Conservation (phyloP, 1,140 invertebrate species). For the Parapsyche elsis region DNA sequence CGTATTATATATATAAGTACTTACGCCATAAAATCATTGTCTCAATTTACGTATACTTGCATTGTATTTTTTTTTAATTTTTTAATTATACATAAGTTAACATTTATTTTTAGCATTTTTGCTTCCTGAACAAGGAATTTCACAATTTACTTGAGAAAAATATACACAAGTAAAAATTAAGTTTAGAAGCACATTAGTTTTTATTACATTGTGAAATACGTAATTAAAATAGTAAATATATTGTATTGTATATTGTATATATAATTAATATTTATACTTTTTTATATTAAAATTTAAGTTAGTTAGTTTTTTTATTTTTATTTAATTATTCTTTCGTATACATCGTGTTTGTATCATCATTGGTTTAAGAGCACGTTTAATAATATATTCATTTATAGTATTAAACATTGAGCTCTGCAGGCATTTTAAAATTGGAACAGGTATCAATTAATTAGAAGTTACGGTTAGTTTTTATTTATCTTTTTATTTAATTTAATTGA, state of each 20-base stretch:
- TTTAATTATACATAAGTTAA: constrained; percentile 16
- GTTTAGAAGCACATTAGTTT: constrained; percentile 28
- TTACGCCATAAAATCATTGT: constrained; percentile 56
- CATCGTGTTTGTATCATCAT: constrained; percentile 55
- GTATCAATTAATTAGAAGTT: constrained; percentile 47
- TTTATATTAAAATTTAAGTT: constrained; percentile 50
- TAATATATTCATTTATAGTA: constrained; percentile 28
- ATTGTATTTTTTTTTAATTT: constrained; percentile 14
- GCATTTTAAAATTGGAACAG: constrained; percentile 51
- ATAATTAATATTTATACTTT: constrained; percentile 19
- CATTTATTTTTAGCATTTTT: constrained; percentile 28
- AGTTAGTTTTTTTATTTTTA: constrained; percentile 32
- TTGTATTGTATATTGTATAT: constrained; percentile 43
- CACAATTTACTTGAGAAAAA: constrained; percentile 30
- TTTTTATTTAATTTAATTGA: constrained; percentile 52
- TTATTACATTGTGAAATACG: constrained; percentile 48
- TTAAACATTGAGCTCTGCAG: constrained; percentile 45
- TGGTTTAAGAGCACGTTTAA: constrained; percentile 50
- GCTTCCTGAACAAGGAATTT: constrained; percentile 26
- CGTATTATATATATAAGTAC: constrained; percentile 51
- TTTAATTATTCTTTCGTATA: constrained; percentile 49
- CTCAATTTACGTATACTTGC: constrained; percentile 57
- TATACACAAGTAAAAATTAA: constrained; percentile 32
- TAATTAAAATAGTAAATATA: constrained; percentile 55
- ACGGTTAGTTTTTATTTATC: constrained; percentile 4